Percentiles rank a stretch among this genome's conserved stretches.
Conservation (phyloP, 2,113 vertebrate genomes). For the Nannobrachium achirus region DNA sequence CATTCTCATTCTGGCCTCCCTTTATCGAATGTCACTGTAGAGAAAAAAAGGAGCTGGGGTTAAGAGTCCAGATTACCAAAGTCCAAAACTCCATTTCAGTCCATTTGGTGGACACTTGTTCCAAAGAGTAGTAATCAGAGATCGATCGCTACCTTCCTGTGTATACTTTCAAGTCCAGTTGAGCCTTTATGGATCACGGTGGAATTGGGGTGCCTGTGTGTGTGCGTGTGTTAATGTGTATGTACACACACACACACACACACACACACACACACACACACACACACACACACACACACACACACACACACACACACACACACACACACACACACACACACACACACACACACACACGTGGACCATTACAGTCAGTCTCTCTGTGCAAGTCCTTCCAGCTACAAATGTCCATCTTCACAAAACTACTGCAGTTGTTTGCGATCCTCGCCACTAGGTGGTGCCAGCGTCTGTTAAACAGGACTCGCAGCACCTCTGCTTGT, state of each 20-base stretch:
- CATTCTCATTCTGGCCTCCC: too few species aligned
- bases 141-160: slow-evolving; percentile 15
- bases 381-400: not conserved
- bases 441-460: slow-evolving; percentile 55
- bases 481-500: slow-evolving; percentile 85
- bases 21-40: too few species aligned
- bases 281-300: rapidly evolving
- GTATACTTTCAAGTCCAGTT: slow-evolving; percentile 1
- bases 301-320: too few species aligned
- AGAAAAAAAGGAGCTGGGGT: too few species aligned
- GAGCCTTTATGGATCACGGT: not conserved
- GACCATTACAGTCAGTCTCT: slow-evolving; percentile 3
- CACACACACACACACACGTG: too few species aligned
- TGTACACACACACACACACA: too few species aligned
- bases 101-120: slow-evolving; percentile 15
- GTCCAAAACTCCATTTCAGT: too few species aligned
- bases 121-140: slow-evolving; percentile 25
- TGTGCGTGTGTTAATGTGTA: too few species aligned
- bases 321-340: too few species aligned
- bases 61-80: too few species aligned
- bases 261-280: rapidly evolving
- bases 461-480: slow-evolving; percentile 75
- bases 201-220: slow-evolving; percentile 1
- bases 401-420: too few species aligned
- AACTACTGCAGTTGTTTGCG: slow-evolving; percentile 7